phyloP scores from a whole-genome alignment of 2,113 vertebrate species.

The Eulemur rufifrons region DNA sequence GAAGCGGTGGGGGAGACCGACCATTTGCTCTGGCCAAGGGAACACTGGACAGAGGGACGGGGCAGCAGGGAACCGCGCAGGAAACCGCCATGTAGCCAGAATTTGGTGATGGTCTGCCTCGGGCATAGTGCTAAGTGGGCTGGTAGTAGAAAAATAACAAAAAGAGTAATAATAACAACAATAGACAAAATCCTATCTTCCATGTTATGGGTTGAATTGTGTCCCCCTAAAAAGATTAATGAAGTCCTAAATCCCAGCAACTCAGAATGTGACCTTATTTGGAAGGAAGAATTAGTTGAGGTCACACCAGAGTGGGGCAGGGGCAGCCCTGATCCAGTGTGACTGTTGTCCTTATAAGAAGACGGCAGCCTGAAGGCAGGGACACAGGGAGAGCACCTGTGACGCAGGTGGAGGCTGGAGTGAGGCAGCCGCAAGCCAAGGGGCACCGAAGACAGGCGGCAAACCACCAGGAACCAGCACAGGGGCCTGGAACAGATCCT shows the following conservation, averaged over 20 bases:
- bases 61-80: fast-evolving
- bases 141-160: background rate
- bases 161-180: background rate
- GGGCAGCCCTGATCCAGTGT: background rate
- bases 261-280: background rate
- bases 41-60: fast-evolving
- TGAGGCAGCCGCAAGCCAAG: too few relatives aligned
- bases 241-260: background rate
- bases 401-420: background rate
- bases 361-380: background rate
- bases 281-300: background rate
- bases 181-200: background rate
- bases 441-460: fast-evolving
- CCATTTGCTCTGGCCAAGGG: background rate
- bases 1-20: background rate
- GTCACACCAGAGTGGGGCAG: background rate
- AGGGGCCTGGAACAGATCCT: background rate
- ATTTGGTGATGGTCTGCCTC: background rate
- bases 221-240: background rate
- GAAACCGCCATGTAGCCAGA: background rate
- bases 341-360: background rate
- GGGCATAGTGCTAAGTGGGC: fast-evolving
- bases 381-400: background rate
- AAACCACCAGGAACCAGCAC: background rate
- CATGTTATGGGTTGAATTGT: background rate